Evolutionary conservation across 1,140 invertebrate genomes (phyloP).

Genomic region (Heliothis virescens): DNA sequence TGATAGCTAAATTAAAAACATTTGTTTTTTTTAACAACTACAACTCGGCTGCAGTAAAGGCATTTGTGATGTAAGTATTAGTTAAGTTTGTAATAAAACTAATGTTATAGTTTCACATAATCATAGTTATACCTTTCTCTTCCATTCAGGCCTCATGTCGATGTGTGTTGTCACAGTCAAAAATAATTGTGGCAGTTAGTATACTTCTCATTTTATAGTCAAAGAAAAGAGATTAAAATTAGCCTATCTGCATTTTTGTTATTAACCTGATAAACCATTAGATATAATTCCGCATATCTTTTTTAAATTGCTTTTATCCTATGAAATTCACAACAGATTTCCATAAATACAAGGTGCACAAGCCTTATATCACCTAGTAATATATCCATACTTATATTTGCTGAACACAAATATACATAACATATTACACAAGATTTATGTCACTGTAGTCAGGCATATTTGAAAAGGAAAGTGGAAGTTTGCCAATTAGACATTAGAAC

Average conservation of each 20-base stretch:
- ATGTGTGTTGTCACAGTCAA: conserved; percentile 81
- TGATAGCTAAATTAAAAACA: neutral
- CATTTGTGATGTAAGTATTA: neutral
- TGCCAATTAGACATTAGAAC: conserved; percentile 1
- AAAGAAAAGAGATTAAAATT: neutral
- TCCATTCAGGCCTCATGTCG: conserved; percentile 85
- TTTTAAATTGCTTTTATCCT: too few species aligned
- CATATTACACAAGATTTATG: neutral
- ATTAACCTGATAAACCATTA: neutral
- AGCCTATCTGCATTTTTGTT: conserved; percentile 18
- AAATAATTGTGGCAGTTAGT: conserved; percentile 61
- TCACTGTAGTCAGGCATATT: neutral
- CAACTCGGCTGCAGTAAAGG: neutral
- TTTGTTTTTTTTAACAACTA: neutral
- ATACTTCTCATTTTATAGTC: neutral
- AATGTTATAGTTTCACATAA: neutral
- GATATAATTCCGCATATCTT: neutral
- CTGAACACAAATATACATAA: too few species aligned
- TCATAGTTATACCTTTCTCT: conserved; percentile 77
- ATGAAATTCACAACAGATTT: too few species aligned
- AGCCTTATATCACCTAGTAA: too few species aligned
- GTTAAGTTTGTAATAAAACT: neutral
- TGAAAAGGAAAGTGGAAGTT: conserved; percentile 12
- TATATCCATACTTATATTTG: too few species aligned
- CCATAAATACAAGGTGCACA: too few species aligned